Evolutionary conservation across 2,888 invertebrate genomes (phyloP).

Genomic region (Hydroisotoma schaefferi): DNA sequence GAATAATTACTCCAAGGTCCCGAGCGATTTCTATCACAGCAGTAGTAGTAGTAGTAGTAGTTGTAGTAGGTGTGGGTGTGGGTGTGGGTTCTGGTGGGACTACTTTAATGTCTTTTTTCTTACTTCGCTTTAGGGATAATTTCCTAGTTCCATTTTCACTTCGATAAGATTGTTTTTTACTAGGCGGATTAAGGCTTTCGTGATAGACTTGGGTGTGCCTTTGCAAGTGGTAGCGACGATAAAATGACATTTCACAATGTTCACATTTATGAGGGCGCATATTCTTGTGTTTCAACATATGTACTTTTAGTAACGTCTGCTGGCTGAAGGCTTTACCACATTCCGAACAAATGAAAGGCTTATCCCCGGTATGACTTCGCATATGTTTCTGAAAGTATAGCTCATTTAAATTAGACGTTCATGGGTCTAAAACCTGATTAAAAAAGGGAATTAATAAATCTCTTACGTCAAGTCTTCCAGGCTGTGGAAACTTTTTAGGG

Average conservation of each 20-base stretch:
- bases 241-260: constrained; percentile 5
- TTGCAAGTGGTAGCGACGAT: constrained; percentile 4
- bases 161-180: constrained; percentile 7
- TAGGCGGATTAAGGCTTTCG: constrained; percentile 1
- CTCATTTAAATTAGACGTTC: background rate
- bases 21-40: no score
- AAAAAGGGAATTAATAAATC: background rate
- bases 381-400: constrained; percentile 8
- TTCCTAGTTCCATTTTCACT: constrained; percentile 13
- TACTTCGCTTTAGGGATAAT: constrained; percentile 1
- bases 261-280: constrained; percentile 2
- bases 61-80: no score
- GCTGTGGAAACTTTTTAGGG: constrained; percentile 3
- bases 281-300: constrained; percentile 10
- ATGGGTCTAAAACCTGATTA: background rate
- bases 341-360: constrained; percentile 2
- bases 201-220: constrained; percentile 3
- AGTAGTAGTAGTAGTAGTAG: no score
- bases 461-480: constrained; percentile 1
- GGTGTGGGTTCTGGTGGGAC: background rate
- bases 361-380: constrained; percentile 5
- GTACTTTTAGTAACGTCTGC: background rate
- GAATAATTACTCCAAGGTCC: no score
- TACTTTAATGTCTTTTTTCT: background rate
- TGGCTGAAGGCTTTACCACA: constrained; percentile 9